Base-by-base conservation (phyloP, 2,113 vertebrate species). In the Piliocolobus tephrosceles region DNA sequence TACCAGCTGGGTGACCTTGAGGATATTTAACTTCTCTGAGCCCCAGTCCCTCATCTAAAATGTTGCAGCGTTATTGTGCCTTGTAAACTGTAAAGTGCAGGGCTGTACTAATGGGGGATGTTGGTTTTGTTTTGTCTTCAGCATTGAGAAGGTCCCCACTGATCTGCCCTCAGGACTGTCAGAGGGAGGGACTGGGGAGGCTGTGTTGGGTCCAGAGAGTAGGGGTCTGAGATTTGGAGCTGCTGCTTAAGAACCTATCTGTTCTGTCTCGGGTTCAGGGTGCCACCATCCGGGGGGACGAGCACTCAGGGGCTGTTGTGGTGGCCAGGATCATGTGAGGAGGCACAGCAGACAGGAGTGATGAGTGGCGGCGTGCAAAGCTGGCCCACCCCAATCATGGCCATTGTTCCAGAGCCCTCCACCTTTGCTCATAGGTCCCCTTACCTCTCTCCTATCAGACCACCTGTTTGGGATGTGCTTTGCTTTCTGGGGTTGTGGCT, bases 271-370 rank as follows among this genome's bases (percentile, higher is more conserved):
- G 4, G 3, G 68, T 96, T 64, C 98, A 99, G 99, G 99, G 99
- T 81, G 99, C 99, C 3, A 99, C 99, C 52, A 99, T 99, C 98
- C 99, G 99, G 70, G 98, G 99, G 97, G 99, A 99, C 32, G 99
- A 99, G n/a, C 98, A 98, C 13, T 99, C 99, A 0, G 99, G 99
- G 75, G 99, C 99, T 32, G 99, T 99, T 2, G 98, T 99, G 47
- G 99, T 99, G 84, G 99, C 99, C 57, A 98, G 99, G 96, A 99
- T 99, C 98, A 99, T 99, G 99, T 99, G 99, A 96, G 99, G 99
- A 13, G 99, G 99, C 0, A 99, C 99, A 1, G 99, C 99, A 0
- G 99, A 99, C 98, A 99, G 99, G 95, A 99, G 99, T 12, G 99
- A 99, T 99, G 97, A 98, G 98, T 98, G 92, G 22, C 38, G 1